Base-by-base conservation (phyloP, 2,888 invertebrate genomes). In the Desoria tigrina region DNA sequence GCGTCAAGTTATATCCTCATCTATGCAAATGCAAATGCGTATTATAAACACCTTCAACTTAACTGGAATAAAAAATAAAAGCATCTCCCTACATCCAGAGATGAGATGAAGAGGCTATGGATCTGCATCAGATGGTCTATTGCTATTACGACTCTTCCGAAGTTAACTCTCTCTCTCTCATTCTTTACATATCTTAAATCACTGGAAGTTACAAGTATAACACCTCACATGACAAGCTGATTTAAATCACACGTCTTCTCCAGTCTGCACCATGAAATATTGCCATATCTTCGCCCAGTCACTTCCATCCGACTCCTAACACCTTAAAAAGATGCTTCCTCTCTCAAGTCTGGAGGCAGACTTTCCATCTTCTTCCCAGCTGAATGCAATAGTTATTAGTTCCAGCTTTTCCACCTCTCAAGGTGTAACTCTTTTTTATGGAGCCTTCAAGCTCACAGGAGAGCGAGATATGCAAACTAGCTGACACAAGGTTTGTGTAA, bases 201-300 rank as follows among this genome's bases (percentile, higher is more conserved):
- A 51, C 51, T 45, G 45, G 9, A 45, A 45, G 45, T 45, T 45
- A 45, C 45, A 51, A 24, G 51, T 51, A 26, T 51, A 62, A 65
- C 69, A 70, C 67, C 70, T 70, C 57, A 42, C 60, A 56, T 67
- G 70, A 67, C 67, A 67, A 62, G 67, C 66, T 67, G 67, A 70
- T 68, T 70, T 69, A 67, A 67, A 70, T 67, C 70, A 67, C 39
- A 60, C 39, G 61, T 67, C 63, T 61, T 53, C 51, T 51, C 51
- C 51, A 51, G 51, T 26, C 51, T 51, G 6, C 51, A 24, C 51
- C 51, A 54, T 68, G 65, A 70, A 63, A 65, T 70, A 70, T 68
- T 65, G 56, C 65, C 7, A 53, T 32, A 27, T 54, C 57, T 57
- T 58, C 61, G 24, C 67, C 61, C 61, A 63, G 53, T 24, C 51